Evolutionary conservation across 2,113 vertebrate species (phyloP).

Genomic region (Speoplatyrhinus poulsoni): DNA sequence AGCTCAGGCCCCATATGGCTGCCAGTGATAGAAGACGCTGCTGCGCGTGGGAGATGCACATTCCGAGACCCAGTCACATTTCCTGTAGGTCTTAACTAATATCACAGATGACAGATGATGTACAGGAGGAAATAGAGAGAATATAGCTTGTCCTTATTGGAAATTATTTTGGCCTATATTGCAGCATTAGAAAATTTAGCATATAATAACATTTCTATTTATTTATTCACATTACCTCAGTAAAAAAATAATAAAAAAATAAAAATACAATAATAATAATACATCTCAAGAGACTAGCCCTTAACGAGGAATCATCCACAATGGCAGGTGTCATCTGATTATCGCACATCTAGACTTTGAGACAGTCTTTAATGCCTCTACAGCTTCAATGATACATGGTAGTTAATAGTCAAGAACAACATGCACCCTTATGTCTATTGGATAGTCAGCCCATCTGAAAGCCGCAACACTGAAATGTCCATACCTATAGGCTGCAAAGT

Average conservation of each 20-base stretch:
- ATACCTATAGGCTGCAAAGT: not conserved
- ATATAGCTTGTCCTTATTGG: not conserved
- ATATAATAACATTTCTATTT: not conserved
- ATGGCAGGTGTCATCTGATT: no score
- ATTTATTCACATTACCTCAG: no score
- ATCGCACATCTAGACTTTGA: no score
- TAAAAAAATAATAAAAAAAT: no score
- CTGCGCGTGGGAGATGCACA: constrained; percentile 68
- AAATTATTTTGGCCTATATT: not conserved
- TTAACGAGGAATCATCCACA: no score
- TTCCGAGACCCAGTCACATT: constrained; percentile 67
- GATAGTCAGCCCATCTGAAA: no score
- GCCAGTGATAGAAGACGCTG: constrained; percentile 59
- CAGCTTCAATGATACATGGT: no score
- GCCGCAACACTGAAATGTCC: not conserved
- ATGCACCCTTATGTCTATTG: no score
- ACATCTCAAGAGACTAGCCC: no score
- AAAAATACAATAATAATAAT: no score
- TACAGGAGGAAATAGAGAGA: not conserved
- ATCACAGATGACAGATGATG: constrained; percentile 66
- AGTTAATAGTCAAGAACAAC: no score
- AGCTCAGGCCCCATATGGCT: constrained; percentile 61
- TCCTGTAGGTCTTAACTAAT: constrained; percentile 70
- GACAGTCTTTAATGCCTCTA: no score
- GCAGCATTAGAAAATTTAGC: not conserved